Percentiles rank a stretch among this genome's conserved stretches.
Evolutionary conservation across 1,140 invertebrate genomes (phyloP).

Genomic region (Drosophila pandora): DNA sequence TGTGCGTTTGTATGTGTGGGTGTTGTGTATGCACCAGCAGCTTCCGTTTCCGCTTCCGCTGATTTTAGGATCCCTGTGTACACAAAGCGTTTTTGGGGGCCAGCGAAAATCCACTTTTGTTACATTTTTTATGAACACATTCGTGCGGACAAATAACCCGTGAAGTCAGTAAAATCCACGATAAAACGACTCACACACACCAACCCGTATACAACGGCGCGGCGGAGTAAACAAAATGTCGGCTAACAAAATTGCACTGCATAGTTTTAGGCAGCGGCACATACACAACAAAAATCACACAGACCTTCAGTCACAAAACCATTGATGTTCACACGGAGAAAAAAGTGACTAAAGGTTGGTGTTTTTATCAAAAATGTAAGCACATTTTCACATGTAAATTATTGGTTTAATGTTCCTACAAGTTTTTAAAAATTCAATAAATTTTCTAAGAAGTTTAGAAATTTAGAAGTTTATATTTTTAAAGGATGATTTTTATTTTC

Average conservation of each 20-base stretch:
- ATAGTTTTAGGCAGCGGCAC: slow-evolving; percentile 71
- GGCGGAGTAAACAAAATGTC: slow-evolving; percentile 67
- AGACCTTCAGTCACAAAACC: slow-evolving; percentile 39
- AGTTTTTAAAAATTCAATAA: no score
- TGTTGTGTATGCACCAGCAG: slow-evolving; percentile 44
- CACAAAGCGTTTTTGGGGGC: slow-evolving; percentile 46
- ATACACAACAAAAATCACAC: slow-evolving; percentile 36
- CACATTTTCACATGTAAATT: no score
- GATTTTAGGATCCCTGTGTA: slow-evolving; percentile 21
- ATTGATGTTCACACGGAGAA: slow-evolving; percentile 31
- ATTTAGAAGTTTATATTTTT: no score
- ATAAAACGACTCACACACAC: slow-evolving; percentile 50
- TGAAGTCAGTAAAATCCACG: slow-evolving; percentile 76
- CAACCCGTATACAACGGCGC: slow-evolving; percentile 20
- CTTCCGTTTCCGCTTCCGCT: slow-evolving; percentile 55
- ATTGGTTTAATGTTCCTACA: no score
- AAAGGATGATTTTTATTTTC: no score
- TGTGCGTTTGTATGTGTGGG: slow-evolving; percentile 13
- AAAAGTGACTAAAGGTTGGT: not conserved
- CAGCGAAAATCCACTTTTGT: slow-evolving; percentile 69
- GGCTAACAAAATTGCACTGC: slow-evolving; percentile 70
- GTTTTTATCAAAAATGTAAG: no score
- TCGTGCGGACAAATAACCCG: slow-evolving; percentile 74
- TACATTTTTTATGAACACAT: slow-evolving; percentile 79
- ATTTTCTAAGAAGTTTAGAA: no score